Base-by-base conservation (phyloP, 2,888 invertebrate species). In the Malacosoma neustria region DNA sequence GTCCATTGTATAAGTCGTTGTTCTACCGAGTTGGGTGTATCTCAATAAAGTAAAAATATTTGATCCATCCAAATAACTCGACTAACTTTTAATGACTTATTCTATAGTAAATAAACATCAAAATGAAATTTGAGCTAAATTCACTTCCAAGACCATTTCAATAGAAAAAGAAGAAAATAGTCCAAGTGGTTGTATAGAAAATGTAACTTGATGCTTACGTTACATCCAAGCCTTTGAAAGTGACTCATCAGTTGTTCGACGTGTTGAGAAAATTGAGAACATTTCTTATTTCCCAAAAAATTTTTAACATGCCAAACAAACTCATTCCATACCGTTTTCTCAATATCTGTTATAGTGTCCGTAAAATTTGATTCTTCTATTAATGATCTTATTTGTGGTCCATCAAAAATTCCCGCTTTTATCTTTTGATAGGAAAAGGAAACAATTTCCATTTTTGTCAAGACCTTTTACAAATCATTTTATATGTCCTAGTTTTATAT, bases 381-480 rank as follows among this genome's bases (percentile, higher is more conserved):
- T 11, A 29, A 29, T 11, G n/a, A 11, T 29, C 29, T 29, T 29
- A 29, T 29, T 11, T 29, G 29, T 29, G 29, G 29, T n/a, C 6
- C 29, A 29, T 29, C 1, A 29, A 29, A 29, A 29, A 29, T 29
- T 29, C 29, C 29, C n/a, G 29, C 29, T 29, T 29, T 29, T n/a
- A 29, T 9, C 11, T 29, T 29, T 29, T 29, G n/a, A n/a, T 9
- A n/a, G 29, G 7, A 9, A 7, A 11, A n/a, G n/a, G n/a, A n/a
- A n/a, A n/a, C n/a, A n/a, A n/a, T n/a, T n/a, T n/a, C n/a, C n/a
- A n/a, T n/a, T 35, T 32, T 37, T 43, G 11, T 46, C 33, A 5
- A 43, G 33, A 5, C 40, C 41, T 30, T 48, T 45, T 1, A 47
- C 39, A 39, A 37, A 42, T 30, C 41, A 41, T 30, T 48, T 45